Conservation (phyloP, 2,888 invertebrate genomes). For the Drosophila mettleri region DNA sequence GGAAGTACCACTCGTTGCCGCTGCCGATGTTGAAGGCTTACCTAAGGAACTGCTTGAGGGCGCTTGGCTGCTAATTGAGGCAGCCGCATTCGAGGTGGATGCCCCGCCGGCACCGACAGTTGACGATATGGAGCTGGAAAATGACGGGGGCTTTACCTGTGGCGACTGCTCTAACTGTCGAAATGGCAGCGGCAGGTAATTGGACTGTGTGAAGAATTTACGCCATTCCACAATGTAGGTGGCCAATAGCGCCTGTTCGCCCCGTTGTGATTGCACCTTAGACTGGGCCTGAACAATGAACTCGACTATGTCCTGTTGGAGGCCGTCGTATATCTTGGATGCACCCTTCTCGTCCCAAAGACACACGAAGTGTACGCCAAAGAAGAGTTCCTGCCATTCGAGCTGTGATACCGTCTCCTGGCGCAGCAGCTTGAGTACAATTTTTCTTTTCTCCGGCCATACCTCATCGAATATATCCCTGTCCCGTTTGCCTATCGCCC, state of each 20-base stretch:
- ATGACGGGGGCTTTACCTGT: conserved; percentile 87
- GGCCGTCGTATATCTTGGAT: conserved; percentile 93
- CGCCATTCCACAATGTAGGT: conserved; percentile 99
- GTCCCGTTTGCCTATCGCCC: conserved; percentile 77
- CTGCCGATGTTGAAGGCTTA: conserved; percentile 57
- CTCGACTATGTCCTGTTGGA: conserved; percentile 96
- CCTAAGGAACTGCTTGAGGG: conserved; percentile 61
- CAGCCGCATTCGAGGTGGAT: conserved; percentile 54
- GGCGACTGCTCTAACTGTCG: conserved; percentile 95
- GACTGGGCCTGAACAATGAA: conserved; percentile 97
- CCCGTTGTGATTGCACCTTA: conserved; percentile 94
- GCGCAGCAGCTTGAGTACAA: conserved; percentile 95
- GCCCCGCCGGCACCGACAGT: conserved; percentile 31
- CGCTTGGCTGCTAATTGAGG: conserved; percentile 53
- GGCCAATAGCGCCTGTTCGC: conserved; percentile 97
- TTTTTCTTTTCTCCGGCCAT: conserved; percentile 98
- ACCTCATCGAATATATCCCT: conserved; percentile 92
- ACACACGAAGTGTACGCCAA: conserved; percentile 97
- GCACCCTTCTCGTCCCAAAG: conserved; percentile 99
- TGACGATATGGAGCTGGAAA: conserved; percentile 40
- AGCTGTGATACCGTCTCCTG: conserved; percentile 96
- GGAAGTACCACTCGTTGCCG: conserved; percentile 25
- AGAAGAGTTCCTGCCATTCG: conserved; percentile 99
- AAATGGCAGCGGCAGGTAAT: conserved; percentile 98
- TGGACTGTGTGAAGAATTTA: conserved; percentile 98